Base-by-base conservation (phyloP, 2,113 vertebrate species). In the Oncorhynchus mykiss region DNA sequence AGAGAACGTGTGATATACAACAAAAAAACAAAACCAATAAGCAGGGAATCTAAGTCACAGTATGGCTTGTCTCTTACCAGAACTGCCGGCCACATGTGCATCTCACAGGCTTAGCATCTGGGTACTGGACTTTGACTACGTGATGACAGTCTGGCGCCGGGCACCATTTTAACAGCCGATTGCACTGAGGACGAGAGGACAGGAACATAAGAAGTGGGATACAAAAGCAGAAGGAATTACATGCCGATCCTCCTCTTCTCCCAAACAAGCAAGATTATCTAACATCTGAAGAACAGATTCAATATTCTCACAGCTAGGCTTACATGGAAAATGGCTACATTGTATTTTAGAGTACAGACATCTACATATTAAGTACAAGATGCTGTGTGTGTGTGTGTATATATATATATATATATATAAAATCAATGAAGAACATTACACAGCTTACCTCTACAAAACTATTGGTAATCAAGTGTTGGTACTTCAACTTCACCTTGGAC, bases 381-480 rank as follows among this genome's bases (percentile, higher is more conserved):
- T 9, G 59, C 59, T 62, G n/a, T 14, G 20, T 59, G 5, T 27
- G 27, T 27, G 27, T 27, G 3, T 27, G 3, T 27, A 0, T 18
- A 1, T 27, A 0, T 27, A 0, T 27, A 2, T 27, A 3, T 27
- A 0, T 18, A 4, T 62, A 7, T 13, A 66, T 66, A 3, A 18
- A 3, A 13, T 27, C 11, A 66, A 27, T 7, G 18, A 54, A 16
- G 51, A 54, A 14, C 51, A 54, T 18, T 5, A 54, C 13, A 54
- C 51, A 76, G 90, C 96, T 97, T 94, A 99, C 98, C 98, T 99
- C 98, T 95, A 99, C 98, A 97, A 99, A 99, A 95, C 98, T 99
- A 98, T 99, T 99, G 70, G 98, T 99, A 94, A 99, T 99, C 97
- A 99, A 96, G 97, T 99, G 98, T 91, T 99, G 98, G 95, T 99